phyloP scores from a whole-genome alignment of 2,888 invertebrate species.

The Choreutis nemorana region DNA sequence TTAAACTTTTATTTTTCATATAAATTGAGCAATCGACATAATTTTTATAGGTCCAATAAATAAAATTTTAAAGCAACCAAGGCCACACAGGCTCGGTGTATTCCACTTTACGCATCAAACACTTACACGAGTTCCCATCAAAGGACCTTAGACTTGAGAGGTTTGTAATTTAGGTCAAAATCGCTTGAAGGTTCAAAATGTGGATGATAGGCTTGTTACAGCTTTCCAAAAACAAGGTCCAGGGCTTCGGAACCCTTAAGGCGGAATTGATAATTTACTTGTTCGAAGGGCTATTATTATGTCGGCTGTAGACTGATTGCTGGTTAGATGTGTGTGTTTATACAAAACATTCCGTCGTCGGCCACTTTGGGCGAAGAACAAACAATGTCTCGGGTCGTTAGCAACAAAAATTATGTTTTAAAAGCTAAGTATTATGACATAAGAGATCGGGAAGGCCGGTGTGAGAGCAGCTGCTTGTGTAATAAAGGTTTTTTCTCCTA shows the following conservation, averaged over 20 bases:
- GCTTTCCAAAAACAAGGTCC: conserved; percentile 50
- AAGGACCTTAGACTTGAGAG: no score
- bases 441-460: conserved; percentile 27
- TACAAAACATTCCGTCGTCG: conserved; percentile 32
- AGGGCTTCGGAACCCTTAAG: conserved; percentile 53
- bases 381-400: conserved; percentile 62
- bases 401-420: conserved; percentile 43
- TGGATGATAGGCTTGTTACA: conserved; percentile 49
- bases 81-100: no score
- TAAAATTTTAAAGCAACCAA: no score
- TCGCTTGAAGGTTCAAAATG: no score
- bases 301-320: conserved; percentile 52
- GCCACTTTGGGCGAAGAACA: conserved; percentile 52
- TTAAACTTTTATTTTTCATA: no score
- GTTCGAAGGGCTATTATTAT: conserved; percentile 62
- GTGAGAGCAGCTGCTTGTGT: no score
- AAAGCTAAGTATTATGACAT: conserved; percentile 47
- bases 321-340: conserved; percentile 48
- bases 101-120: no score
- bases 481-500: no score
- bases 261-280: conserved; percentile 65
- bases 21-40: no score
- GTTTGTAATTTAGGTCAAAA: no score
- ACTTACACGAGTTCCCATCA: no score
- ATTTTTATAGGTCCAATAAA: no score